These are phyloP conservation scores for Agriopis marginaria DNA, from an alignment of 2,888 invertebrate species.

Conservation along the genomic window DNA sequence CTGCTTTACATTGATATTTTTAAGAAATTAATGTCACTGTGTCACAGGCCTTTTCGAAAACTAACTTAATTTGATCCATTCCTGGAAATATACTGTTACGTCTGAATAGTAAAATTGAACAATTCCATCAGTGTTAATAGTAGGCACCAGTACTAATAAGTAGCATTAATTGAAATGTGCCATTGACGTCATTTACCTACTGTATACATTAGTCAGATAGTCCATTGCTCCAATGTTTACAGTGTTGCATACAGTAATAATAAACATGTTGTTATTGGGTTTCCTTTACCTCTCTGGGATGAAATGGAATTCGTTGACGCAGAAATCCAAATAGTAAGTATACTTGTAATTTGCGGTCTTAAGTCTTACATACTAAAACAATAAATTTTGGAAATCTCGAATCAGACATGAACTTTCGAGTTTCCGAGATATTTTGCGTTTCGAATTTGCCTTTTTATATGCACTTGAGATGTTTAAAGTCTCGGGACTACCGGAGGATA, in stretches of 20 bases:
- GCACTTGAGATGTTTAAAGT: too few species aligned
- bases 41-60: background rate
- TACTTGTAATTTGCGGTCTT: background rate
- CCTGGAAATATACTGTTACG: background rate
- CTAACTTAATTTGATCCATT: background rate
- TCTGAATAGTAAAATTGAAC: slow-evolving; percentile 9
- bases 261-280: slow-evolving; percentile 4
- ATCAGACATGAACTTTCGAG: too few species aligned
- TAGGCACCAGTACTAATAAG: slow-evolving; percentile 5
- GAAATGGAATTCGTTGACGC: background rate
- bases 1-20: background rate
- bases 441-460: too few species aligned
- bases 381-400: too few species aligned
- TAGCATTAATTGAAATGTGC: slow-evolving; percentile 17
- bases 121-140: slow-evolving; percentile 4
- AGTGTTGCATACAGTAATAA: slow-evolving; percentile 6
- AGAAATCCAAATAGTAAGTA: background rate
- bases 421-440: too few species aligned
- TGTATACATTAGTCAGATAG: background rate
- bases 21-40: background rate
- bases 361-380: too few species aligned
- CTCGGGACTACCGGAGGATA: background rate
- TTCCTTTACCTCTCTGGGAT: background rate
- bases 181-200: slow-evolving; percentile 15
- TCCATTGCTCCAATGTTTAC: slow-evolving; percentile 3